Percentiles rank a stretch among this genome's conserved stretches.
These are phyloP conservation scores for Thumatha senex DNA, from an alignment of 2,888 invertebrate genomes.

Conservation along the genomic window DNA sequence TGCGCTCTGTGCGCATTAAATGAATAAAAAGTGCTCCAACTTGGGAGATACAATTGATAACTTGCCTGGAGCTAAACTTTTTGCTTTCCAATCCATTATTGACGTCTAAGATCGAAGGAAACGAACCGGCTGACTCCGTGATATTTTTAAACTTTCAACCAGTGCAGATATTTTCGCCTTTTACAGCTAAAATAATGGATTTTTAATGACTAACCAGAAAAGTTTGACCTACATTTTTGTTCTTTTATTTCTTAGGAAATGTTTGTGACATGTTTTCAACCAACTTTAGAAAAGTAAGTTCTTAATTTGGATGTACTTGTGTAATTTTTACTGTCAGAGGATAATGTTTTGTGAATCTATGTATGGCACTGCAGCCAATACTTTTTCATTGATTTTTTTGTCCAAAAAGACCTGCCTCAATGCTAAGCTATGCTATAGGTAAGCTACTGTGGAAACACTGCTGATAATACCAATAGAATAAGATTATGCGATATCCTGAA, in stretches of 20 bases:
- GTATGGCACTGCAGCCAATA: no score
- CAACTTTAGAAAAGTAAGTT: not conserved
- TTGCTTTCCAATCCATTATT: slow-evolving; percentile 68
- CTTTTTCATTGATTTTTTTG: no score
- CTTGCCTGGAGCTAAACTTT: slow-evolving; percentile 68
- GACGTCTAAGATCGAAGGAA: slow-evolving; percentile 54
- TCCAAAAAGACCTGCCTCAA: no score
- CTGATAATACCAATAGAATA: no score
- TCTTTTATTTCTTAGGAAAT: slow-evolving; percentile 8
- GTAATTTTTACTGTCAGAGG: not conserved
- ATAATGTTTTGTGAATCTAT: no score
- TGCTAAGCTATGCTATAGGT: no score
- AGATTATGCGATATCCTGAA: no score
- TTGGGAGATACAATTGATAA: slow-evolving; percentile 75
- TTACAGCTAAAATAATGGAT: slow-evolving; percentile 37
- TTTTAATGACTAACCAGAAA: slow-evolving; percentile 28
- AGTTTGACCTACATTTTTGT: slow-evolving; percentile 13
- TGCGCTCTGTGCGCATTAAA: slow-evolving; percentile 68
- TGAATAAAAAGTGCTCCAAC: slow-evolving; percentile 67
- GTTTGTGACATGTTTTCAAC: slow-evolving; percentile 13
- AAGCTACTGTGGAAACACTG: no score
- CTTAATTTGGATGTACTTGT: not conserved
- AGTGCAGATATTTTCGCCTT: slow-evolving; percentile 37
- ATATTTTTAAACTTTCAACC: slow-evolving; percentile 49
- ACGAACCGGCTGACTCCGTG: slow-evolving; percentile 45